These are phyloP conservation scores for Rhysida immarginata DNA, from an alignment of 1,140 invertebrate species.

Conservation along the genomic window DNA sequence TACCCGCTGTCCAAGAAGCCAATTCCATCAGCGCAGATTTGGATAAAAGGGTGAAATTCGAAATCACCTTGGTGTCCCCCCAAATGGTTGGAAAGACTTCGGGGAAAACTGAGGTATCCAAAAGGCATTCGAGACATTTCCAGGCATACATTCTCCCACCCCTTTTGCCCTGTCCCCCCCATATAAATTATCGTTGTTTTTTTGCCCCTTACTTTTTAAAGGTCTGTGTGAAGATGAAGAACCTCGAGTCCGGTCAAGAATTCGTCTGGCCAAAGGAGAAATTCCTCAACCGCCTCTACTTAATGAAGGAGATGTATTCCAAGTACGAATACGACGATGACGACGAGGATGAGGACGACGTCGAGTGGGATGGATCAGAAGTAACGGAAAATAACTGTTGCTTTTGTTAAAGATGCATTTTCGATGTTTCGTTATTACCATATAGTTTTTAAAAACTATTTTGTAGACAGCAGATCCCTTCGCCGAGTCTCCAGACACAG, in stretches of 20 bases:
- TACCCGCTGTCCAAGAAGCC: constrained; percentile 42
- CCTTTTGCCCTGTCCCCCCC: no score
- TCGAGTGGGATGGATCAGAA: no score
- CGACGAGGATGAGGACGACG: constrained; percentile 20
- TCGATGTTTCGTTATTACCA: no score
- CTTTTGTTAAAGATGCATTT: no score
- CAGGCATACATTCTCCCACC: no score
- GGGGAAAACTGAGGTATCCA: constrained; percentile 35
- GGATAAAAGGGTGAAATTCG: constrained; percentile 40
- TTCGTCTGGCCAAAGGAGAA: constrained; percentile 41
- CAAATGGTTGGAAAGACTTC: constrained; percentile 36
- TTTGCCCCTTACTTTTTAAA: no score
- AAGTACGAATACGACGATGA: constrained; percentile 38
- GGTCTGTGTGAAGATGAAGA: constrained; percentile 41
- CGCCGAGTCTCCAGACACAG: constrained; percentile 37
- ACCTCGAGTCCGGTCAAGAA: constrained; percentile 38
- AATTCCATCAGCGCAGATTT: constrained; percentile 44
- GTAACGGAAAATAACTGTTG: no score
- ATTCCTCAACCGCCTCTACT: constrained; percentile 40
- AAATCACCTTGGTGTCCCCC: constrained; percentile 40
- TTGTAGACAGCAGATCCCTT: constrained; percentile 44
- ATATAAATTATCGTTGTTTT: no score
- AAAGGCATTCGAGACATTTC: no score
- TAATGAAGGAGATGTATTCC: constrained; percentile 48
- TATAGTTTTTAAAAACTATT: neutral